Evolutionary conservation across 2,797 vertebrate genomes (phyloP).

Genomic region (Perodicticus potto): DNA sequence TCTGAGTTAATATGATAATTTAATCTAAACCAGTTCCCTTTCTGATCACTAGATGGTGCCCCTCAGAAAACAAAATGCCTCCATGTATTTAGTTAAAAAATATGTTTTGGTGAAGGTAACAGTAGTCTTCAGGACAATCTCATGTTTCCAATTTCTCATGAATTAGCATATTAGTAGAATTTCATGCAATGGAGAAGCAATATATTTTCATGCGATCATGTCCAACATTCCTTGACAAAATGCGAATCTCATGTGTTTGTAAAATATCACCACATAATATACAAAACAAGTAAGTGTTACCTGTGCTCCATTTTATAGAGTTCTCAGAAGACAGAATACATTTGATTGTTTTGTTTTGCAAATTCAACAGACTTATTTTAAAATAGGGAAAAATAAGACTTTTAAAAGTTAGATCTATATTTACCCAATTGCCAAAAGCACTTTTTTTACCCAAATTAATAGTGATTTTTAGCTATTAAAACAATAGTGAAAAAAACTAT

Average conservation of each 20-base stretch:
- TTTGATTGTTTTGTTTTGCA: not conserved
- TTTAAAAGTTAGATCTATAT: not conserved
- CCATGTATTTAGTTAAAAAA: conserved; percentile 9
- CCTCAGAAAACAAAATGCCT: not conserved
- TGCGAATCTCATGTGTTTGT: not conserved
- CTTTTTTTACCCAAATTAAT: conserved; percentile 23
- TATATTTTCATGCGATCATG: conserved; percentile 15
- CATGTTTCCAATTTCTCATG: not conserved
- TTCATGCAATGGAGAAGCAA: not conserved
- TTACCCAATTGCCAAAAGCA: not conserved
- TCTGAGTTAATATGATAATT: not conserved
- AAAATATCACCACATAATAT: not conserved
- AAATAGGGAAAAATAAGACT: not conserved
- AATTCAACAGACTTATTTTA: conserved; percentile 8
- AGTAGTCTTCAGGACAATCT: not conserved
- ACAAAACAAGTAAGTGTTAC: not conserved
- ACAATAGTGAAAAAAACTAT: not conserved
- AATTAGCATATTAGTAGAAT: not conserved
- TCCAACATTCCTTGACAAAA: not conserved
- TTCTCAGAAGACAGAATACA: not conserved
- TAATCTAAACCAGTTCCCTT: not conserved
- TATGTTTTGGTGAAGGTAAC: not conserved
- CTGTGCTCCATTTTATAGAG: not conserved
- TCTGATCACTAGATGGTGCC: not conserved
- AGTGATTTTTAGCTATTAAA: conserved; percentile 1